Percentiles rank a stretch among this genome's conserved stretches.
Conservation (phyloP, 2,888 invertebrate genomes). For the Carcina quercana region DNA sequence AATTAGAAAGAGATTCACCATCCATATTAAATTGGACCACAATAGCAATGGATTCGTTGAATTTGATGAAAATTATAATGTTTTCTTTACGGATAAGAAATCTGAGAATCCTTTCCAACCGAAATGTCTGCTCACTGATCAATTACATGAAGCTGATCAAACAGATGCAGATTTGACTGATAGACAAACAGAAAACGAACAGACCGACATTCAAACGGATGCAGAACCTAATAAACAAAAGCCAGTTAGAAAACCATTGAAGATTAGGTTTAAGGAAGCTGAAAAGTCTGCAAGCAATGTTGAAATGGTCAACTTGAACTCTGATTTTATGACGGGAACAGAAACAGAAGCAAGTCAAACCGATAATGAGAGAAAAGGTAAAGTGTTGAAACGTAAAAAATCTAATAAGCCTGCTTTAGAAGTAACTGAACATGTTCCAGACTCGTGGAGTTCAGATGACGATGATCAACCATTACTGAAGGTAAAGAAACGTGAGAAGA, state of each 20-base stretch:
- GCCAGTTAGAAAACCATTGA: slow-evolving; percentile 3
- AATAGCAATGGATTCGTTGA: slow-evolving; percentile 49
- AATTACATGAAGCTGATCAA: slow-evolving; percentile 1
- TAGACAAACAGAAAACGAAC: neutral
- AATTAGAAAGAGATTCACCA: slow-evolving; percentile 43
- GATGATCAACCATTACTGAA: slow-evolving; percentile 38
- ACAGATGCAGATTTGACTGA: slow-evolving; percentile 1
- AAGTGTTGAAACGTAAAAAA: slow-evolving; percentile 19
- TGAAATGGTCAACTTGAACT: slow-evolving; percentile 8
- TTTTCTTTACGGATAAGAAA: slow-evolving; percentile 47
- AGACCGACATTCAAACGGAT: slow-evolving; percentile 3
- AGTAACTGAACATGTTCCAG: neutral
- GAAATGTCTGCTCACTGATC: slow-evolving; percentile 13
- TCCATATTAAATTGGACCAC: slow-evolving; percentile 56
- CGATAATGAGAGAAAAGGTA: slow-evolving; percentile 15
- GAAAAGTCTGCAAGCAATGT: slow-evolving; percentile 8
- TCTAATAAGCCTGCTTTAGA: slow-evolving; percentile 7
- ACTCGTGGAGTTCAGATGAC: slow-evolving; percentile 14
- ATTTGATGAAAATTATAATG: slow-evolving; percentile 52
- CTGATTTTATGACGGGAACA: slow-evolving; percentile 21
- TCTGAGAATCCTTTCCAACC: slow-evolving; percentile 38
- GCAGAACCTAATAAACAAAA: slow-evolving; percentile 1
- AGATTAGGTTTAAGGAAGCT: slow-evolving; percentile 10
- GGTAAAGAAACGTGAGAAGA: slow-evolving; percentile 15
- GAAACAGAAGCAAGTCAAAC: slow-evolving; percentile 29